Evolutionary conservation across 2,113 vertebrate genomes (phyloP).

Genomic region (Callospermophilus lateralis): DNA sequence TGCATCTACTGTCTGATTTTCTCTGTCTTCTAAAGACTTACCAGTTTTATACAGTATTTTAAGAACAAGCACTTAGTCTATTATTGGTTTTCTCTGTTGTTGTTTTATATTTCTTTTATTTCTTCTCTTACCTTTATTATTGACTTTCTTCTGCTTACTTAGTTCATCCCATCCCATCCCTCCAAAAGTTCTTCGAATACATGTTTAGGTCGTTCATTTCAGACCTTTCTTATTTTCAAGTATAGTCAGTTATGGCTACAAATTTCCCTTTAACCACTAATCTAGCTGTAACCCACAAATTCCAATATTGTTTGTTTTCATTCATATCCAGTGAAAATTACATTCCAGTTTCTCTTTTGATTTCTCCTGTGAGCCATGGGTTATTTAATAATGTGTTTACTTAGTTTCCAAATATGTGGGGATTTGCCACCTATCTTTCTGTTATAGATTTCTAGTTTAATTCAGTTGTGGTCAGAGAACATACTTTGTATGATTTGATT

Average conservation of each 20-base stretch:
- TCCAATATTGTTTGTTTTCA: neutral
- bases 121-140: neutral
- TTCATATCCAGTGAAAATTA: neutral
- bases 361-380: neutral
- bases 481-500: slow-evolving; percentile 2
- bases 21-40: neutral
- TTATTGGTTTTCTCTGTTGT: neutral
- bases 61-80: neutral
- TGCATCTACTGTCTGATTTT: neutral
- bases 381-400: neutral
- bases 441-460: neutral
- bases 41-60: neutral
- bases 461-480: neutral
- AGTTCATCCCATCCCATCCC: neutral
- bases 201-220: neutral
- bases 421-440: neutral
- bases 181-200: neutral
- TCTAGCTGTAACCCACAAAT: neutral
- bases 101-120: neutral
- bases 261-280: neutral
- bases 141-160: neutral
- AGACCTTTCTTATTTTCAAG: neutral
- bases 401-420: neutral
- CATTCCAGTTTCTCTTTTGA: neutral
- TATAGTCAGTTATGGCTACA: neutral